A percentile compares a stretch with the other conserved stretches of the same genome.
These are phyloP conservation scores for Atethmia centrago DNA, from an alignment of 2,888 invertebrate genomes.

Conservation along the genomic window DNA sequence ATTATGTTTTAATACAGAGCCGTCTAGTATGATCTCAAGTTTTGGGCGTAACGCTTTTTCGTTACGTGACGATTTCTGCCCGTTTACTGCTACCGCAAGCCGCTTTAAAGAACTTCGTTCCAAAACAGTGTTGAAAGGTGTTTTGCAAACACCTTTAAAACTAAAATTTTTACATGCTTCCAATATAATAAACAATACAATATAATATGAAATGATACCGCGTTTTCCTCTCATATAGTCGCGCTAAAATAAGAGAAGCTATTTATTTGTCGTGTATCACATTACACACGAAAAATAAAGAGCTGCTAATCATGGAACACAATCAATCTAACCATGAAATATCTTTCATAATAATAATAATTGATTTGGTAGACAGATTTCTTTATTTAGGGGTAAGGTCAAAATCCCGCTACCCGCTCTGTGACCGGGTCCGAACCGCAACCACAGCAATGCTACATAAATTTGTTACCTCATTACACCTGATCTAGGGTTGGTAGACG, in stretches of 20 bases:
- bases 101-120: no score
- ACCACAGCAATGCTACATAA: constrained; percentile 66
- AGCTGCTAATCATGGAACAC: no score
- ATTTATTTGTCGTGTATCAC: no score
- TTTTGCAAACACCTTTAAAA: not conserved
- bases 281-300: not conserved
- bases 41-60: no score
- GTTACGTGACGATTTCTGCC: no score
- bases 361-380: constrained; percentile 51
- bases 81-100: no score
- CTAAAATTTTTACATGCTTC: no score
- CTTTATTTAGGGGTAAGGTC: constrained; percentile 46
- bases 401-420: constrained; percentile 51
- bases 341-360: constrained; percentile 42
- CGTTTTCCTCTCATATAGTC: not conserved
- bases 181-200: no score
- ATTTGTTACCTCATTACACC: constrained; percentile 62
- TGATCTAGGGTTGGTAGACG: constrained; percentile 48
- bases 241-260: no score
- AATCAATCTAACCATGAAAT: constrained; percentile 20
- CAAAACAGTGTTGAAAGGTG: not conserved
- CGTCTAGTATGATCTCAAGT: no score
- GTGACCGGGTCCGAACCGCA: constrained; percentile 58
- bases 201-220: not conserved
- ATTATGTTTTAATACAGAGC: no score